Evolutionary conservation across 2,888 invertebrate genomes (phyloP).

Genomic region (Operophtera brumata): DNA sequence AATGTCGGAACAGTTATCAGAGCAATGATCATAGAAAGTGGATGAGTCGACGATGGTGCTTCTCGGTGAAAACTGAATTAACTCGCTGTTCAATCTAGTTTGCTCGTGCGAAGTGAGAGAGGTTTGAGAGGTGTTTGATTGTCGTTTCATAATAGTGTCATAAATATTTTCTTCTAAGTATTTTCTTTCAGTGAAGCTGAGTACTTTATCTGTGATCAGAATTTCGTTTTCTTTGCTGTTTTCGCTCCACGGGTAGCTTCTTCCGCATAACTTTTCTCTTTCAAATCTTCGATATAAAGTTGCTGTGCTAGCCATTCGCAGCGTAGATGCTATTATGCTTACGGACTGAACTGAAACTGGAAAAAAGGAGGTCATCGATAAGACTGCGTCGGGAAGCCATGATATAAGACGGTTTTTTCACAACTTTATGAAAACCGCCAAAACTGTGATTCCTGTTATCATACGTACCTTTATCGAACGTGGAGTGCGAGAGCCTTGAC

Average conservation of each 20-base stretch:
- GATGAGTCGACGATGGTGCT: slow-evolving; percentile 39
- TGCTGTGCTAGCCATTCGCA: slow-evolving; percentile 85
- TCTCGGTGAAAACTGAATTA: slow-evolving; percentile 67
- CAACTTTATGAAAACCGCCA: neutral
- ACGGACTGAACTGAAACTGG: slow-evolving; percentile 84
- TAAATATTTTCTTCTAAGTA: slow-evolving; percentile 45
- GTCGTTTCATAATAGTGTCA: slow-evolving; percentile 51
- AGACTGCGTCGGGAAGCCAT: too few species aligned
- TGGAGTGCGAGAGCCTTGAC: slow-evolving; percentile 77
- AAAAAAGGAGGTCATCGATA: slow-evolving; percentile 19
- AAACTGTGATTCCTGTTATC: slow-evolving; percentile 15
- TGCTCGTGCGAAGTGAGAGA: slow-evolving; percentile 37
- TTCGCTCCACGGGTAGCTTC: slow-evolving; percentile 86
- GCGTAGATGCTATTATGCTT: slow-evolving; percentile 83
- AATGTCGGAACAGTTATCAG: slow-evolving; percentile 53
- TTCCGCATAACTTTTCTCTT: slow-evolving; percentile 86
- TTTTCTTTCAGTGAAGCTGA: slow-evolving; percentile 26
- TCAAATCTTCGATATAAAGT: slow-evolving; percentile 88
- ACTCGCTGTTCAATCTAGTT: slow-evolving; percentile 51
- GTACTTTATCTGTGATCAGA: slow-evolving; percentile 32
- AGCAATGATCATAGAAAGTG: slow-evolving; percentile 49
- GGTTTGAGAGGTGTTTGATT: slow-evolving; percentile 37
- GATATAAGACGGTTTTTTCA: too few species aligned
- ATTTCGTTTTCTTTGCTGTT: slow-evolving; percentile 48
- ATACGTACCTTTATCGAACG: slow-evolving; percentile 85